Conservation (phyloP, 2,888 invertebrate genomes). For the Chrysopilus asiliformis region DNA sequence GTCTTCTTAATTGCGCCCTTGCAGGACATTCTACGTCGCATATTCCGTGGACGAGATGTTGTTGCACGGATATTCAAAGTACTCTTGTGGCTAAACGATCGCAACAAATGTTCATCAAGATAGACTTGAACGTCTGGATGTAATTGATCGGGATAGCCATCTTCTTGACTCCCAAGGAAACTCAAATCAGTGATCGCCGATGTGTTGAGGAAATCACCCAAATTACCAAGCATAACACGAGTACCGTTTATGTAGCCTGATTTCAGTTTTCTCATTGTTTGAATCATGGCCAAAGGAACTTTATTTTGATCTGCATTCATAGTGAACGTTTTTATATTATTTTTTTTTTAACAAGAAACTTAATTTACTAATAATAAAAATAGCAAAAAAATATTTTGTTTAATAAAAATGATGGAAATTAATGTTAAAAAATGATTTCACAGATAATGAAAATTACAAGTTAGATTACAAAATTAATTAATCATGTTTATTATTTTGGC, state of each 20-base stretch:
- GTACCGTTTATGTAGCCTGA: conserved; percentile 99
- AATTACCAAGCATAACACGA: conserved; percentile 85
- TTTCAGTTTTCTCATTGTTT: conserved; percentile 94
- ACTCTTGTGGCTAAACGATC: conserved; percentile 62
- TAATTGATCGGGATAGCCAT: conserved; percentile 76
- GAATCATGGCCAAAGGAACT: conserved; percentile 87
- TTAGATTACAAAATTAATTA: no score
- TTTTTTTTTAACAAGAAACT: no score
- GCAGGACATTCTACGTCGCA: conserved; percentile 70
- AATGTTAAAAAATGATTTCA: no score
- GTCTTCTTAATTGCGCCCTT: conserved; percentile 90
- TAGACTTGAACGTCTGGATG: conserved; percentile 75
- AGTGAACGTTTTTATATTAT: no score
- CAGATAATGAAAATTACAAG: no score
- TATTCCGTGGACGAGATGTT: conserved; percentile 40
- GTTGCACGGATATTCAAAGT: conserved; percentile 45
- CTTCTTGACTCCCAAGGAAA: conserved; percentile 86
- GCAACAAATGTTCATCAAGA: conserved; percentile 71
- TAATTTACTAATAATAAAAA: no score
- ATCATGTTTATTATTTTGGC: no score
- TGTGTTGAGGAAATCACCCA: conserved; percentile 91
- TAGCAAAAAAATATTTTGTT: no score
- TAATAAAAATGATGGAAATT: no score
- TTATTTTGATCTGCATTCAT: conserved; percentile 67
- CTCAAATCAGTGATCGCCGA: conserved; percentile 96